Percentiles rank a stretch among this genome's conserved stretches.
Conservation (phyloP, 2,797 vertebrate genomes). For the Taeniopygia guttata region DNA sequence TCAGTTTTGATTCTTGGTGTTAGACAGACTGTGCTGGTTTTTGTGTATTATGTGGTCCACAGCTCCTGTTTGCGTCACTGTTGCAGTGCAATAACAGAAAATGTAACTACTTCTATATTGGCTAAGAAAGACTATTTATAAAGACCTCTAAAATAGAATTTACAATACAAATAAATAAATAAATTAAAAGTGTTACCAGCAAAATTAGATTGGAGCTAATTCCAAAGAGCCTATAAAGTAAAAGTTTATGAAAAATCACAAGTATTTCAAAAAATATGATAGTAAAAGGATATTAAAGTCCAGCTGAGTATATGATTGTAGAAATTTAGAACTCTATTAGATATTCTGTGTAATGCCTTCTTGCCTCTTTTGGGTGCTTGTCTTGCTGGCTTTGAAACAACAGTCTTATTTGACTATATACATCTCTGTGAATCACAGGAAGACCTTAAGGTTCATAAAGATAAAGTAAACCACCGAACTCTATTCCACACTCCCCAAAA, state of each 20-base stretch:
- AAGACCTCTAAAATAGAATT: background rate
- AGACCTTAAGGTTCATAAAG: background rate
- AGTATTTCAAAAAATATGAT: background rate
- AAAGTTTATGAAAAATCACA: background rate
- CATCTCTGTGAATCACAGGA: background rate
- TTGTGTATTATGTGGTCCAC: background rate
- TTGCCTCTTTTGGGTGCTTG: background rate
- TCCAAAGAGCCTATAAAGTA: background rate
- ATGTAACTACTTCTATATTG: background rate
- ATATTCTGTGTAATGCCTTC: background rate
- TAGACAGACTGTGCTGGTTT: background rate
- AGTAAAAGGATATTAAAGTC: background rate
- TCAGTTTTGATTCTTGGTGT: background rate
- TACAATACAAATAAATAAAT: background rate
- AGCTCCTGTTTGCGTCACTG: background rate
- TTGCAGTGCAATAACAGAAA: background rate
- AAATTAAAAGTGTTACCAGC: background rate
- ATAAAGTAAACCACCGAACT: background rate
- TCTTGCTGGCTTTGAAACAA: background rate
- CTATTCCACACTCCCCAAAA: background rate
- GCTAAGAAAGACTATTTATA: background rate
- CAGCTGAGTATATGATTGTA: background rate
- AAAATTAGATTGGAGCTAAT: background rate
- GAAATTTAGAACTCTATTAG: background rate
- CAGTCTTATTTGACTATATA: background rate